Evolutionary conservation across 2,797 vertebrate species (phyloP).

Genomic region (Lacerta bilineata): DNA sequence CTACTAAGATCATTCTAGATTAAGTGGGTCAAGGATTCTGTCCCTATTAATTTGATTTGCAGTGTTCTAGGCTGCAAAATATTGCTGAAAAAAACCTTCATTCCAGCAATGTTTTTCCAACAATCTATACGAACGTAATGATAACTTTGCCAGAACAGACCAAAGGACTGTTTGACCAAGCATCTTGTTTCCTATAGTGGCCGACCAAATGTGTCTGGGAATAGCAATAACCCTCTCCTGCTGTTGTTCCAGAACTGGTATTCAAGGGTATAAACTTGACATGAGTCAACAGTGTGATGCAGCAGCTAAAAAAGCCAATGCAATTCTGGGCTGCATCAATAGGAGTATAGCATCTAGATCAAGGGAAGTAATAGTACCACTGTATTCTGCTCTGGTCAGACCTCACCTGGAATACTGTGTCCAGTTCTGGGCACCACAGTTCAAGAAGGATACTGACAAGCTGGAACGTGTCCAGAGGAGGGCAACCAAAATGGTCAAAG

Average conservation of each 20-base stretch:
- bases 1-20: neutral
- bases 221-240: neutral
- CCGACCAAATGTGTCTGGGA: neutral
- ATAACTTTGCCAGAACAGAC: neutral
- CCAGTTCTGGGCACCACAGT: too few species aligned
- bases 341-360: too few species aligned
- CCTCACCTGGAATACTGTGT: too few species aligned
- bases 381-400: too few species aligned
- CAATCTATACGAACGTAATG: neutral
- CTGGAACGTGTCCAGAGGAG: too few species aligned
- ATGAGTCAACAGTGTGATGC: too few species aligned
- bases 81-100: neutral
- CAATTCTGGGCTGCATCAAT: too few species aligned
- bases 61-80: neutral
- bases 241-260: neutral
- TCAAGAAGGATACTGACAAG: too few species aligned
- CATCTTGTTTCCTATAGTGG: neutral
- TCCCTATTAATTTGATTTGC: neutral
- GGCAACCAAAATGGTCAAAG: too few species aligned
- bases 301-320: too few species aligned
- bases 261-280: too few species aligned
- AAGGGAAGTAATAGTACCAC: too few species aligned
- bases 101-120: neutral
- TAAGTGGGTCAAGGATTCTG: conserved; percentile 5
- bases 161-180: neutral